Base-by-base conservation (phyloP, 1,140 invertebrate species). In the Drepana arcuata region DNA sequence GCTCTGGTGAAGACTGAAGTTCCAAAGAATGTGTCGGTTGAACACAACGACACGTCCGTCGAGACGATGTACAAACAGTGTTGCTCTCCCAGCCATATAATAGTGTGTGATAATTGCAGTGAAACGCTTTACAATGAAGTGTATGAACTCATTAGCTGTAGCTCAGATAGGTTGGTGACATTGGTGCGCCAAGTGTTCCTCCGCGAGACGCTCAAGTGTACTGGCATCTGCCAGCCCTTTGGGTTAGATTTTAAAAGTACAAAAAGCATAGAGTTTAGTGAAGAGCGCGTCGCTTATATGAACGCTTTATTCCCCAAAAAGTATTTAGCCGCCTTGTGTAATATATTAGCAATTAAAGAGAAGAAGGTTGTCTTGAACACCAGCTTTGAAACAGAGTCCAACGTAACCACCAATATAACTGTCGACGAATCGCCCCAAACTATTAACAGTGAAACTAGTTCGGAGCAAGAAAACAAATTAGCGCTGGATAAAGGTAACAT, bases 271-370 rank as follows among this genome's bases (percentile, higher is more conserved):
- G 70, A 75, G 24, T 75, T 75, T 48, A 63, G 67, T 68, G 67
- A 78, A 41, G 59, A 83, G 53, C 60, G 66, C 31, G 58, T 84
- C 34, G 84, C 75, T 33, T 87, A 88, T 51, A 83, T 88, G 49
- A 72, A 86, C 3, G 85, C 85, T 43, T 65, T 92, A 43, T 87
- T 93, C 54, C 83, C 88, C 7, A 54, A 83, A 1, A 88, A 89
- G 46, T 91, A 91, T 59, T 70, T 93, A 32, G 87, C 91, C 7
- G 91, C 91, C n/a, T 74, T 94, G 25, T 95, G 92, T 66, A 92
- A 93, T 64, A 82, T 89, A 21, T 63, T 91, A 12, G 90, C 89
- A 2, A 86, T 89, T 24, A 84, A 85, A 24, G 86, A 90, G 42
- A 87, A 87, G 31, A 90, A 89, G 67, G 86, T 89, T n/a, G 84